Evolutionary conservation across 2,797 vertebrate genomes (phyloP), one percentile per base, ranked within the genome.

Genomic region (Poecile montanus): DNA sequence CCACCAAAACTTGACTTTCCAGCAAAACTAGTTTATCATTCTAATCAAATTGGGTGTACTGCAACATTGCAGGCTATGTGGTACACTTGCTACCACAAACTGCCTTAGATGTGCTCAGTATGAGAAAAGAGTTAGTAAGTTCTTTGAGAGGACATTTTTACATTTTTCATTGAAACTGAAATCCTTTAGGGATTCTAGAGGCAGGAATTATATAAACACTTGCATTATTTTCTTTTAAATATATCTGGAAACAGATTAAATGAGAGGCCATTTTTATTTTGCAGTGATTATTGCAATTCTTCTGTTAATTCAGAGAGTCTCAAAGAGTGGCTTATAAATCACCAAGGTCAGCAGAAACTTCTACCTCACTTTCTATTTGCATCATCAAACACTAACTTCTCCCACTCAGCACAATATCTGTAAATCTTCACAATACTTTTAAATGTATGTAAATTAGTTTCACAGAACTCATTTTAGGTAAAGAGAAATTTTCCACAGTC

Each of bases 361-460:
- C 60, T 44, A 22, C 9, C 17, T 85, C 29, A 42, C 63, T 85
- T 76, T 82, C 34, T 79, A 32, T 23, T 87, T 63, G 13, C 38
- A 45, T 72, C 50, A 91, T 94, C 29, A 26, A 77, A 11, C 7
- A 13, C 11, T 65, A 68, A 58, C 27, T 88, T 84, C 26, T 86
- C 26, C 86, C 51, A 63, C 44, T 77, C 62, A 56, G 29, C 30
- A 48, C 61, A 71, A 47, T 81, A 89, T 63, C 82, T 89, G 70
- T 32, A 89, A 93, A 61, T 85, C 48, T 78, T 84, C 48, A 70
- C 22, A 40, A 32, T 6, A 60, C 32, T 84, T 77, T 68, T 76
- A 86, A 84, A 84, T 45, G 72, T 85, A 89, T 38, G 40, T 47
- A 81, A 91, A 90, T 88, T 76, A 54, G 4, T 91, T 95, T 94